phyloP scores from a whole-genome alignment of 1,140 invertebrate species.

The Pseudomyrmex concolor region DNA sequence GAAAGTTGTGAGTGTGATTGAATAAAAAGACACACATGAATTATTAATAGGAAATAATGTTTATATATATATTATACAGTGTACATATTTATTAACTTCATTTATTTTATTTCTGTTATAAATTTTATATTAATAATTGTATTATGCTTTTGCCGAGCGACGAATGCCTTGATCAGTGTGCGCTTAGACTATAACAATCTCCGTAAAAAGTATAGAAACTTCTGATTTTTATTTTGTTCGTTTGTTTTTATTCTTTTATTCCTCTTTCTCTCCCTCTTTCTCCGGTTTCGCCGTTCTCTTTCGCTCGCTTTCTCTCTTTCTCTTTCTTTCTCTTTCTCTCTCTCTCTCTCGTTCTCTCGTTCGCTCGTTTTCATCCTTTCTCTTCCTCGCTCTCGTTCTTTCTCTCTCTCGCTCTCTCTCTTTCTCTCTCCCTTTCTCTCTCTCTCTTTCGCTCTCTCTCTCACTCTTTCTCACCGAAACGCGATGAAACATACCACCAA shows the following conservation, averaged over 20 bases:
- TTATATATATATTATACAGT: constrained; percentile 86
- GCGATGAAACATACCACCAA: constrained; percentile 80
- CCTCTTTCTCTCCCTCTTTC: constrained; percentile 56
- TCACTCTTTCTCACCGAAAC: constrained; percentile 59
- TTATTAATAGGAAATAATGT: constrained; percentile 86
- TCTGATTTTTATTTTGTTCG: constrained; percentile 81
- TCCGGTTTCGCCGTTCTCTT: constrained; percentile 30
- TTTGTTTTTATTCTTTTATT: constrained; percentile 79
- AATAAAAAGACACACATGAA: constrained; percentile 67
- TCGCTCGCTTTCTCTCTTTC: constrained; percentile 31
- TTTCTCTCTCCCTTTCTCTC: background rate
- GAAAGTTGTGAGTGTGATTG: background rate
- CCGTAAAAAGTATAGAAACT: constrained; percentile 85
- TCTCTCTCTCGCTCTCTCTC: constrained; percentile 58
- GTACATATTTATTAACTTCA: constrained; percentile 85
- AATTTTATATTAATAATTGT: constrained; percentile 85
- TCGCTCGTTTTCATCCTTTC: constrained; percentile 33
- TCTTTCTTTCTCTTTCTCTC: constrained; percentile 56
- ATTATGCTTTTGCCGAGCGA: constrained; percentile 84
- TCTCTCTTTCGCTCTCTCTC: constrained; percentile 31
- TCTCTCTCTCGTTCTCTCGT: constrained; percentile 43
- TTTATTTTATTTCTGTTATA: constrained; percentile 85
- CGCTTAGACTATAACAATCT: constrained; percentile 85
- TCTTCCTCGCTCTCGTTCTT: constrained; percentile 3
- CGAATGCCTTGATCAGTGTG: constrained; percentile 84